phyloP scores from a whole-genome alignment of 1,140 invertebrate genomes.

The Nomia melanderi region DNA sequence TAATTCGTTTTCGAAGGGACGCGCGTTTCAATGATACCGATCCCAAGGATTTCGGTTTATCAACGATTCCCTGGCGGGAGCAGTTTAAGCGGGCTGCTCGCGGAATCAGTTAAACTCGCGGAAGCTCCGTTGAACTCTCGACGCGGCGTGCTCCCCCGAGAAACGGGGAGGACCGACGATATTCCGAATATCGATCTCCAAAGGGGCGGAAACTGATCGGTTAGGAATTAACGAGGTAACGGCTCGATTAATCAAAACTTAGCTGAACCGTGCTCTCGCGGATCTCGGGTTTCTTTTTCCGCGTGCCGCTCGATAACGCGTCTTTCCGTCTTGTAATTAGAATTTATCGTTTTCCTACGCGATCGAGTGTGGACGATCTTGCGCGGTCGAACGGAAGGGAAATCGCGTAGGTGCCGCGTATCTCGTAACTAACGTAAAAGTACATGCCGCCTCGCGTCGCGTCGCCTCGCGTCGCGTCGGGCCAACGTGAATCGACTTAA shows the following conservation, averaged over 20 bases:
- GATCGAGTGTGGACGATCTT: conserved; percentile 19
- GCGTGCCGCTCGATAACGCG: not conserved
- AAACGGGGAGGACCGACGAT: not conserved
- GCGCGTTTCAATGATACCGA: too few species aligned
- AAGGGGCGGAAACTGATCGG: not conserved
- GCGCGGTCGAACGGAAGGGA: conserved; percentile 11
- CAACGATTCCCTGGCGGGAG: not conserved
- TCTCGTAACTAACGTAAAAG: conserved; percentile 3
- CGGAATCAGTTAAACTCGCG: conserved; percentile 11
- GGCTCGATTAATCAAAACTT: not conserved
- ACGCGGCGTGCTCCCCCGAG: not conserved
- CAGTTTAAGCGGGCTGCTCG: not conserved
- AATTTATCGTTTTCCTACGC: conserved; percentile 45
- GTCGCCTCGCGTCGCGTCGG: too few species aligned
- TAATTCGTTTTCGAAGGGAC: too few species aligned
- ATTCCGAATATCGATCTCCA: conserved; percentile 15
- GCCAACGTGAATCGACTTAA: not conserved
- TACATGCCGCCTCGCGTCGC: too few species aligned
- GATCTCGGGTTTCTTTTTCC: not conserved
- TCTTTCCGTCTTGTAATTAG: conserved; percentile 37
- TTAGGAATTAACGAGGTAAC: not conserved
- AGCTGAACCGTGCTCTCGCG: not conserved
- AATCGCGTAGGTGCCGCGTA: not conserved
- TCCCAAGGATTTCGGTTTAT: not conserved
- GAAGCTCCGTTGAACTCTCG: not conserved